Conservation (phyloP, 1,140 invertebrate genomes). For the Bombus affinis region DNA sequence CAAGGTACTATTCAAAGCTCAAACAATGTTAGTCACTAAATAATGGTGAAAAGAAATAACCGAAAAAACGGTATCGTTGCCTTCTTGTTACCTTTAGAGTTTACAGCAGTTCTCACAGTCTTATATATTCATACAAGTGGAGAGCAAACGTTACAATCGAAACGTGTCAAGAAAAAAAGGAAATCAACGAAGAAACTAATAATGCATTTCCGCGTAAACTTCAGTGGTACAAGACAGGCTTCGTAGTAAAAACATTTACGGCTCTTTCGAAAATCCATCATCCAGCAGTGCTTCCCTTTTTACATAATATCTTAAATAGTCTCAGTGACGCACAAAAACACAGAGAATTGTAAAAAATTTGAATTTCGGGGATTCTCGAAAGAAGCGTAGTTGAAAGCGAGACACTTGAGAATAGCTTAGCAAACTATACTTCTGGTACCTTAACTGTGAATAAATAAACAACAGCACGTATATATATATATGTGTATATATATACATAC, state of each 20-base stretch:
- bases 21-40: conserved; percentile 84
- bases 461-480: conserved; percentile 24
- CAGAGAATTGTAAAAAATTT: neutral
- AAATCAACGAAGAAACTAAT: neutral
- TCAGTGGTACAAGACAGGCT: conserved; percentile 71
- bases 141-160: conserved; percentile 9
- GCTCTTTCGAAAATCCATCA: conserved; percentile 51
- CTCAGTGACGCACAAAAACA: neutral
- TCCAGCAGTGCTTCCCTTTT: neutral
- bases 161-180: neutral
- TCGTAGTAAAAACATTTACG: conserved; percentile 68
- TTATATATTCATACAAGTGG: neutral
- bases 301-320: neutral
- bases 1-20: conserved; percentile 83
- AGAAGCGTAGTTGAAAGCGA: conserved; percentile 62
- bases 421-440: conserved; percentile 34
- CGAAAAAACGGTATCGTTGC: conserved; percentile 76
- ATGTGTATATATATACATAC: neutral
- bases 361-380: conserved; percentile 54
- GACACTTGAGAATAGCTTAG: conserved; percentile 70
- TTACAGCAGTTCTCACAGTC: conserved; percentile 28
- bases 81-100: conserved; percentile 65
- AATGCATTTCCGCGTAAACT: conserved; percentile 46
- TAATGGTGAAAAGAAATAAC: conserved; percentile 82
- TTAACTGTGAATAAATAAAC: conserved; percentile 48